Base-by-base conservation (phyloP, 2,797 vertebrate species). In the Takifugu rubripes region DNA sequence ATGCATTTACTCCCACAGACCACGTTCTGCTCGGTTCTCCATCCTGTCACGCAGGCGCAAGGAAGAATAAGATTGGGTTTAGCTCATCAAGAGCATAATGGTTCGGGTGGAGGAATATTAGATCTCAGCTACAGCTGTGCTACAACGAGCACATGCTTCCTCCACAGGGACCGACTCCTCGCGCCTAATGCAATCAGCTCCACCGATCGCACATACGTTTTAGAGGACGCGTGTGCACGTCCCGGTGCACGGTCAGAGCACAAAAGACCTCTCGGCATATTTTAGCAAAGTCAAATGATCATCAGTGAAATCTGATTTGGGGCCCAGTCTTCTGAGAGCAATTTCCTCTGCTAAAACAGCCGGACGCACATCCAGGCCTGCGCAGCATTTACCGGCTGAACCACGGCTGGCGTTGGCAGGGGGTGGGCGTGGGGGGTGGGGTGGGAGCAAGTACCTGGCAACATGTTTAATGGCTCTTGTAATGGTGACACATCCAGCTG, bases 111-210 rank as follows among this genome's bases (percentile, higher is more conserved):
- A 80, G 54, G 69, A 71, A 88, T 90, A 91, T 91, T 89, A 90
- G 88, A 90, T 87, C 84, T 82, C 52, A 52, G 82, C 85, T 87
- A 83, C 90, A 89, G 90, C 87, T 91, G 90, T 79, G 83, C 74
- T 84, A 83, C 84, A 82, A 76, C 52, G 59, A 84, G 72, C 85
- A 82, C 75, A 79, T 71, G 75, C 73, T 72, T 79, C 78, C 87
- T 87, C 87, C 80, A 68, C 69, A 74, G 88, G 87, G 85, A 86
- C 75, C 45, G 72, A 84, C 76, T 84, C 77, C 77, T 73, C 66
- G 69, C 74, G 84, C 76, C 82, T 89, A 89, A 91, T 87, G 85
- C 87, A 90, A 90, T 90, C 87, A 90, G 56, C 61, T 65, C 68
- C 68, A 77, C 74, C 81, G 81, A 88, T 86, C 66, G 68, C 81